Conservation (phyloP, 2,113 vertebrate species). For the Elachura formosa region DNA sequence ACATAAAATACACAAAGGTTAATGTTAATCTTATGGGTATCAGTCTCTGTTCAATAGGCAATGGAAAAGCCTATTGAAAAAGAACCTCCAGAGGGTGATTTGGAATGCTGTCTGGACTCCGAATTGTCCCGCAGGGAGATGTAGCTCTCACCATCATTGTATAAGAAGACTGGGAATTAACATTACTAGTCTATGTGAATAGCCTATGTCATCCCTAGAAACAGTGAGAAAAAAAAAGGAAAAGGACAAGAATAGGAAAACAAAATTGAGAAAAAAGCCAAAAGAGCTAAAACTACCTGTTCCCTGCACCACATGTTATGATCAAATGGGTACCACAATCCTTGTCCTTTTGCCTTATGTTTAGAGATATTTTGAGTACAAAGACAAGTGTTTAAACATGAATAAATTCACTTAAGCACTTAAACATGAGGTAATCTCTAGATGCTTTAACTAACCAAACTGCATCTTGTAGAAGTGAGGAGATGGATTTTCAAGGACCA, state of each 20-base stretch:
- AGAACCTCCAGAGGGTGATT: neutral
- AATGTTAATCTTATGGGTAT: neutral
- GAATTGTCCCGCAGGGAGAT: neutral
- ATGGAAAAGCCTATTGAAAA: neutral
- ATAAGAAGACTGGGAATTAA: neutral
- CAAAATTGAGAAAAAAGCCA: neutral
- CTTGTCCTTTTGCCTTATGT: neutral
- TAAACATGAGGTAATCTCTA: neutral
- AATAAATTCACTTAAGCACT: neutral
- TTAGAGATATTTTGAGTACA: neutral
- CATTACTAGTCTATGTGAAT: neutral
- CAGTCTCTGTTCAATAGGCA: neutral
- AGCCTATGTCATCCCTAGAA: neutral
- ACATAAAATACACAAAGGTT: neutral
- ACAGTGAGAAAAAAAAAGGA: neutral
- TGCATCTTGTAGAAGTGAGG: neutral
- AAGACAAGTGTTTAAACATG: neutral
- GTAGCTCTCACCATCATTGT: neutral
- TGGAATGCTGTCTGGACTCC: neutral
- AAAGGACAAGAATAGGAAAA: neutral
- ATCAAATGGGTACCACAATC: neutral
- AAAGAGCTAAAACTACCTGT: accelerated
- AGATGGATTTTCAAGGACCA: neutral
- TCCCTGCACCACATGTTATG: accelerated
- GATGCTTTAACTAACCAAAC: neutral